These are phyloP conservation scores for Mirounga angustirostris DNA, from an alignment of 2,113 vertebrate species.

Conservation along the genomic window DNA sequence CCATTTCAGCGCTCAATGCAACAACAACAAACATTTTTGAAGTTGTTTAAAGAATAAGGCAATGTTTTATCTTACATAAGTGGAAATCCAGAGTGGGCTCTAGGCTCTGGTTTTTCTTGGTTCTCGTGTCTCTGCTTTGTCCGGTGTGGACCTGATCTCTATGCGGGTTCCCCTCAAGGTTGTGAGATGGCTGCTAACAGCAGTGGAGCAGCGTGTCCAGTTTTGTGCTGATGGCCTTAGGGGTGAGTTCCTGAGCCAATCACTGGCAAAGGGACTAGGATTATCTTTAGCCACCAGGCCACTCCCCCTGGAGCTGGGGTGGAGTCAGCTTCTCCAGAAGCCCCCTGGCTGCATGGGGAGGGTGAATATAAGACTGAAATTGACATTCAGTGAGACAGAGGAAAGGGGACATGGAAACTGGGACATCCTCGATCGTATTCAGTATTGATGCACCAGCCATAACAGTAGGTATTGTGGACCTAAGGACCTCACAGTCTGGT, in stretches of 20 bases:
- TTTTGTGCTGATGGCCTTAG: background rate
- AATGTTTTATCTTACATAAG: background rate
- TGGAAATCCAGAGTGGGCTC: background rate
- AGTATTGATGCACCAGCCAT: background rate
- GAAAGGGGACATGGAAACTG: background rate
- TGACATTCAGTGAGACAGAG: background rate
- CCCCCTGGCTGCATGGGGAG: background rate
- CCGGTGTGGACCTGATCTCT: background rate
- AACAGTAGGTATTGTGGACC: background rate
- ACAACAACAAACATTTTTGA: background rate
- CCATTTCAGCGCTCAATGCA: background rate
- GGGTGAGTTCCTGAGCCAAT: background rate
- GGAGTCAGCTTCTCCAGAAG: background rate
- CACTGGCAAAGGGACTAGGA: background rate
- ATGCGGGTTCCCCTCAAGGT: too few species aligned
- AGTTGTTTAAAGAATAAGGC: background rate
- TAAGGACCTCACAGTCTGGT: background rate
- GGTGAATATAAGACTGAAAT: background rate
- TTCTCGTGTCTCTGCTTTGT: background rate
- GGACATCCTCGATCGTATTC: background rate
- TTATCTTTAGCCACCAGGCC: background rate
- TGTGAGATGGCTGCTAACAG: background rate
- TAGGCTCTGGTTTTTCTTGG: background rate
- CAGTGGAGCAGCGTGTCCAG: too few species aligned
- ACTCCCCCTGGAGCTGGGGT: background rate